phyloP scores from a whole-genome alignment of 1,140 invertebrate species.

The Dryas iulia region DNA sequence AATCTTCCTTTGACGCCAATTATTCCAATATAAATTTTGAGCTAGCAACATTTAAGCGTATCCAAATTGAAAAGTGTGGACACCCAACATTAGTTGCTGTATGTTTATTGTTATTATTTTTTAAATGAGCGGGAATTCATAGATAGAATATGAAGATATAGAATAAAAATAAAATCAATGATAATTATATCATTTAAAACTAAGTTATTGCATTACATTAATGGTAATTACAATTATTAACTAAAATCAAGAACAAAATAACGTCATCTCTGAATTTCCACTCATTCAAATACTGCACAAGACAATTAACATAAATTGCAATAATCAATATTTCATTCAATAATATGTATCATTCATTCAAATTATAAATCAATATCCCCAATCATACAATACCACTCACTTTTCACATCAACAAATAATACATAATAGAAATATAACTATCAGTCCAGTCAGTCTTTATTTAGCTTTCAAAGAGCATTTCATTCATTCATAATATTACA shows the following conservation, averaged over 20 bases:
- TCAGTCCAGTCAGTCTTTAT: too few relatives aligned
- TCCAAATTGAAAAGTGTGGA: conserved; percentile 21
- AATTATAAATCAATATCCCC: not conserved
- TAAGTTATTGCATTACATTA: too few relatives aligned
- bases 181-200: too few relatives aligned
- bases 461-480: too few relatives aligned
- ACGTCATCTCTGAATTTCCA: not conserved
- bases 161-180: not conserved
- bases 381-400: not conserved
- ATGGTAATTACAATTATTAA: too few relatives aligned
- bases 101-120: conserved; percentile 4
- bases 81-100: conserved; percentile 15
- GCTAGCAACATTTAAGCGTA: conserved; percentile 29
- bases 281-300: not conserved
- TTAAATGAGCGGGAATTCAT: conserved; percentile 18
- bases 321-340: too few relatives aligned
- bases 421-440: not conserved
- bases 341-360: too few relatives aligned
- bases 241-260: too few relatives aligned
- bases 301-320: not conserved
- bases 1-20: conserved; percentile 27
- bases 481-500: too few relatives aligned
- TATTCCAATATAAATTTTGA: conserved; percentile 22
- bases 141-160: not conserved
- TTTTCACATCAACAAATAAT: not conserved